Evolutionary conservation across 2,888 invertebrate species (phyloP).

Genomic region (Cheilosia scutellata): DNA sequence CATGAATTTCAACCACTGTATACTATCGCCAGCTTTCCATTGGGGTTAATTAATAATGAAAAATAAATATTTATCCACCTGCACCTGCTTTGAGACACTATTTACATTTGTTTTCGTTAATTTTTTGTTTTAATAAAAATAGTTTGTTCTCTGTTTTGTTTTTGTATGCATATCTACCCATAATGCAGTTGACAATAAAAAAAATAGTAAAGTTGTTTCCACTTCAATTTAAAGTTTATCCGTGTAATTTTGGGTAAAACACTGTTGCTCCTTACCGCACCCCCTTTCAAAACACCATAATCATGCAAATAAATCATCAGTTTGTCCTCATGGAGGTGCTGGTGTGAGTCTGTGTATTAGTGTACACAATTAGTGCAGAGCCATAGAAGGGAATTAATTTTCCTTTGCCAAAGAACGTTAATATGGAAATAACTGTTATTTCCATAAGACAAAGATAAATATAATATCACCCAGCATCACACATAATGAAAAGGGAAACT

Average conservation of each 20-base stretch:
- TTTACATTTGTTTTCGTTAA: neutral
- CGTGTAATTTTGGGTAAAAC: neutral
- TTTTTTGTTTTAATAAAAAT: neutral
- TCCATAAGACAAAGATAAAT: neutral
- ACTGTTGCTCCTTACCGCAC: neutral
- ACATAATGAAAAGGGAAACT: constrained; percentile 3
- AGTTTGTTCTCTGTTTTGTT: neutral
- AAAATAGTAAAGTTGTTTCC: neutral
- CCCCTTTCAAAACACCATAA: neutral
- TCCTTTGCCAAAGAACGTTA: constrained; percentile 1
- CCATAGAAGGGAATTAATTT: neutral
- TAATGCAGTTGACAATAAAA: neutral
- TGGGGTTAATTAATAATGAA: neutral
- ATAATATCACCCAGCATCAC: no score
- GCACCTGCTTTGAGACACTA: neutral
- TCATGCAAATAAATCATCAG: constrained; percentile 1
- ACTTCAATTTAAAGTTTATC: neutral
- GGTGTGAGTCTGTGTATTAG: neutral
- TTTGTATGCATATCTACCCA: neutral
- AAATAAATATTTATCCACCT: neutral
- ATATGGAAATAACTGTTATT: neutral
- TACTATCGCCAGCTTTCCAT: neutral
- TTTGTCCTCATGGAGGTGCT: neutral
- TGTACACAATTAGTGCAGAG: neutral
- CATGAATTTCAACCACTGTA: neutral